Percentiles rank a stretch among this genome's conserved stretches.
phyloP scores from a whole-genome alignment of 64 coral and sea anemone genomes.

The Astreopora myriophthalma region DNA sequence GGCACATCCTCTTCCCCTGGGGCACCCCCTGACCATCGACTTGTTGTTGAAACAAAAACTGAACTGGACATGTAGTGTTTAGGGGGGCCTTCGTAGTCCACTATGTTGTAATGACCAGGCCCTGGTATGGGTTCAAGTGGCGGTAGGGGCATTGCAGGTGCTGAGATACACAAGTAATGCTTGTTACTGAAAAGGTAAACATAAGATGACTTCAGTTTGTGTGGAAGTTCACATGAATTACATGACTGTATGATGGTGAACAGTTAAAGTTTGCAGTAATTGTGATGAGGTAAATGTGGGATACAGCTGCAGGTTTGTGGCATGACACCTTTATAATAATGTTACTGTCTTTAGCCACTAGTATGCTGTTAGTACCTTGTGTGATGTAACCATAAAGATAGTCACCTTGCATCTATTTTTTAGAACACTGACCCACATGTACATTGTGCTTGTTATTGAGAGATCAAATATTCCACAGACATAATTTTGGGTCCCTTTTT shows the following conservation, averaged over 20 bases:
- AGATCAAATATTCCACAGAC: no score
- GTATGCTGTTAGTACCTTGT: no score
- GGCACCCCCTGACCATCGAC: slow-evolving; percentile 78
- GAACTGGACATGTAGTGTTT: slow-evolving; percentile 98
- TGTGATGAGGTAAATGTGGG: no score
- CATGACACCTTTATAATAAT: no score
- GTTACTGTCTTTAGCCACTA: no score
- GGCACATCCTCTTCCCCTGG: slow-evolving; percentile 52
- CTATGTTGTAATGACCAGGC: slow-evolving; percentile 94
- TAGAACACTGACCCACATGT: no score
- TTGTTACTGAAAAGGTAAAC: slow-evolving; percentile 72
- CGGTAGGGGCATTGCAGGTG: slow-evolving; percentile 90
- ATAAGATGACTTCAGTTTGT: background rate
- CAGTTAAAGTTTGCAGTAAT: no score
- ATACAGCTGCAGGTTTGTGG: no score
- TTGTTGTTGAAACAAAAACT: slow-evolving; percentile 94
- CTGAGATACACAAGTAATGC: slow-evolving; percentile 96
- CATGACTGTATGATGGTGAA: background rate
- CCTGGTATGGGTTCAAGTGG: slow-evolving; percentile 84
- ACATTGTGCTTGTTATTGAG: no score
- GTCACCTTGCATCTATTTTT: no score
- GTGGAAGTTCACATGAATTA: background rate
- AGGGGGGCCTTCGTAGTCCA: slow-evolving; percentile 85
- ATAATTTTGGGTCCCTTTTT: no score
- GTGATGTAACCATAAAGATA: no score